A percentile compares a stretch with the other conserved stretches of the same genome.
Conservation (phyloP, 2,113 vertebrate genomes). For the Corynorhinus townsendii region DNA sequence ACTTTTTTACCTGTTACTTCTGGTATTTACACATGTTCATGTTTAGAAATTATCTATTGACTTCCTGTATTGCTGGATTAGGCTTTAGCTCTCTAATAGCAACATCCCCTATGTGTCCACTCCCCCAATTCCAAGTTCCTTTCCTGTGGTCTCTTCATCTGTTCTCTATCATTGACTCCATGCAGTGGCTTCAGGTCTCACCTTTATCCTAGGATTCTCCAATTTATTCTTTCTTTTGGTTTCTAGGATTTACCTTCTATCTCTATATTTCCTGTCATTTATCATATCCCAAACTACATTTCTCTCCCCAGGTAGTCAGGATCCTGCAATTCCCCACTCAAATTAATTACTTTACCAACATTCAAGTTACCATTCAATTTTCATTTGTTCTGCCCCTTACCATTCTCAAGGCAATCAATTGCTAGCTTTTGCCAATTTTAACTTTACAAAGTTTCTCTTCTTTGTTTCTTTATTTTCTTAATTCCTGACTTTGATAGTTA, state of each 20-base stretch:
- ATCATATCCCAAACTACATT: neutral
- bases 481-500: neutral
- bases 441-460: neutral
- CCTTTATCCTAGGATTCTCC: neutral
- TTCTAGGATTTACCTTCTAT: constrained; percentile 29
- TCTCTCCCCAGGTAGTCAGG: neutral
- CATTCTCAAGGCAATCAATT: neutral
- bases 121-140: neutral
- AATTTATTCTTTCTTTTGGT: constrained; percentile 5
- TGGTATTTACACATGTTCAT: neutral
- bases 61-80: neutral
- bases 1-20: neutral
- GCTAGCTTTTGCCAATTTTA: neutral
- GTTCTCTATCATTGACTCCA: neutral
- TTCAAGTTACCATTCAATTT: neutral
- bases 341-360: neutral
- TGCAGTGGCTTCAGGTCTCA: neutral
- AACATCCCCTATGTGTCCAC: neutral
- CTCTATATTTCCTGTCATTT: neutral
- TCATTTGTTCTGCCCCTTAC: neutral
- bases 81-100: neutral
- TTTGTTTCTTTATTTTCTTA: neutral
- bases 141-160: neutral
- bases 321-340: neutral
- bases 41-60: neutral